Conservation (phyloP, 2,113 vertebrate genomes). For the Psammodynastes pulverulentus region DNA sequence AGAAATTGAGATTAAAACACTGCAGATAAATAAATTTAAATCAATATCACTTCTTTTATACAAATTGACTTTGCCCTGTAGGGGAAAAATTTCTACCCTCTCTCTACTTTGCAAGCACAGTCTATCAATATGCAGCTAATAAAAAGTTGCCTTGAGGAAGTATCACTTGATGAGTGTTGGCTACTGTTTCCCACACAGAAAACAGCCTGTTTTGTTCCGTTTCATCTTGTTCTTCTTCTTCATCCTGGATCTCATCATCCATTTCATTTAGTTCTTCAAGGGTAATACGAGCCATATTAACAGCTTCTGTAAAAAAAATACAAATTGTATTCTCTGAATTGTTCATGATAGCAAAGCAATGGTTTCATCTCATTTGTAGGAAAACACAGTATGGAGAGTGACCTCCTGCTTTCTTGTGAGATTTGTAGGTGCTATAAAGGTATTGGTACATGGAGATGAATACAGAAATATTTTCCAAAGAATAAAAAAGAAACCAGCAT, state of each 20-base stretch:
- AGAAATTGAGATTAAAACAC: neutral
- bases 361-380: neutral
- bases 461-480: neutral
- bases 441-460: neutral
- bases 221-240: conserved; percentile 59
- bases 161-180: conserved; percentile 77
- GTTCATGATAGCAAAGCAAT: neutral
- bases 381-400: neutral
- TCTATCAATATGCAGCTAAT: neutral
- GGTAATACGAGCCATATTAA: conserved; percentile 76
- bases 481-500: neutral
- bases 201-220: conserved; percentile 64
- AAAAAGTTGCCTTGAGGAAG: conserved; percentile 72
- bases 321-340: neutral
- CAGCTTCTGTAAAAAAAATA: neutral
- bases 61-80: neutral
- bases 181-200: conserved; percentile 77
- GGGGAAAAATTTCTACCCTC: neutral
- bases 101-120: neutral
- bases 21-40: neutral
- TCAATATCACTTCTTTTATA: neutral
- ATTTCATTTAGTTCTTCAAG: conserved; percentile 76
- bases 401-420: neutral
- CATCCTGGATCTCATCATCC: conserved; percentile 69
- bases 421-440: neutral